Percentiles rank a stretch among this genome's conserved stretches.
Evolutionary conservation across 2,888 invertebrate species (phyloP).

Genomic region (Leptopilina drosophilae): DNA sequence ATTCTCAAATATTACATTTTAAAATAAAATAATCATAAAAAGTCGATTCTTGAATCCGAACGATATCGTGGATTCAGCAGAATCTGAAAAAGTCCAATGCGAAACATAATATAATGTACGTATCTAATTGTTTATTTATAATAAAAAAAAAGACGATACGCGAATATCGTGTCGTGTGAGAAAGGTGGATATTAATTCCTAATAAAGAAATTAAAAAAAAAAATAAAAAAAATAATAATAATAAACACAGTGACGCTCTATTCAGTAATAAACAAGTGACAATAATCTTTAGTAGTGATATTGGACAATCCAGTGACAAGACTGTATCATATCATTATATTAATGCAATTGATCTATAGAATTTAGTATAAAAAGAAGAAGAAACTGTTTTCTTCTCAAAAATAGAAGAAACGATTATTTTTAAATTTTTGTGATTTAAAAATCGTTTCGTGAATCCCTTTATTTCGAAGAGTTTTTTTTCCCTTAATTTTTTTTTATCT

Average conservation of each 20-base stretch:
- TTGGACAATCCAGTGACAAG: conserved; percentile 77
- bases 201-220: conserved; percentile 64
- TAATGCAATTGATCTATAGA: conserved; percentile 74
- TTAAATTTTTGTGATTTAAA: conserved; percentile 23
- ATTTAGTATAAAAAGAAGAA: conserved; percentile 59
- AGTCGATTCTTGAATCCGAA: conserved; percentile 23
- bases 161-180: conserved; percentile 66
- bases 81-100: conserved; percentile 72
- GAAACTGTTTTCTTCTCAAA: conserved; percentile 47
- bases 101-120: conserved; percentile 71
- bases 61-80: conserved; percentile 39
- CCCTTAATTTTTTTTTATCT: not conserved
- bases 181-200: conserved; percentile 77
- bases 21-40: not conserved
- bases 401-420: conserved; percentile 20
- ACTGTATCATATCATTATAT: conserved; percentile 76
- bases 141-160: conserved; percentile 55
- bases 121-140: conserved; percentile 65
- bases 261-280: conserved; percentile 55
- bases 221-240: conserved; percentile 64
- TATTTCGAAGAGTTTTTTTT: not conserved
- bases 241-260: conserved; percentile 48
- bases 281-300: conserved; percentile 73
- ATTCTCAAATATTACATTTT: not conserved
- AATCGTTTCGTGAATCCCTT: not conserved